A percentile compares a stretch with the other conserved stretches of the same genome.
phyloP scores from a whole-genome alignment of 2,797 vertebrate genomes.

The Urosaurus nigricauda region DNA sequence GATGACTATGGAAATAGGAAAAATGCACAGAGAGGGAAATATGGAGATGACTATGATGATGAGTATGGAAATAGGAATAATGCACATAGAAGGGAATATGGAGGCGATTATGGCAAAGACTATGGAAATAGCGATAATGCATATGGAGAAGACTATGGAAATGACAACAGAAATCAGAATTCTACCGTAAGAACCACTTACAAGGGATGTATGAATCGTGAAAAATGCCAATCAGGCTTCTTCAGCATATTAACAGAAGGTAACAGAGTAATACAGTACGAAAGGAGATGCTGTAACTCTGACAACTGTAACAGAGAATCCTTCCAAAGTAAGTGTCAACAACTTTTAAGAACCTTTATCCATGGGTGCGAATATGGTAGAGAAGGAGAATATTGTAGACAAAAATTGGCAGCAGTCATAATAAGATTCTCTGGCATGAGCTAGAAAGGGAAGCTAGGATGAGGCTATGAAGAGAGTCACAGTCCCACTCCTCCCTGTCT shows the following conservation, averaged over 20 bases:
- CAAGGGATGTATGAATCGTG: neutral
- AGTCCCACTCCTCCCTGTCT: neutral
- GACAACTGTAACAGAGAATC: neutral
- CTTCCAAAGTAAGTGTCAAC: neutral
- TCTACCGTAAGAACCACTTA: rapidly evolving
- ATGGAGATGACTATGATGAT: no score
- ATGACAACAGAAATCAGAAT: neutral
- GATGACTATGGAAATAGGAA: no score
- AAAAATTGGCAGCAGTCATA: neutral
- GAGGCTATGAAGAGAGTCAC: neutral
- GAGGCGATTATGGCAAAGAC: no score
- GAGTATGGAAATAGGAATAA: no score
- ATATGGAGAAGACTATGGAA: no score
- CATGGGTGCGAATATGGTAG: no score
- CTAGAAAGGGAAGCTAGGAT: neutral
- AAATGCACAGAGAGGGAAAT: no score
- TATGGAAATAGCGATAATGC: no score
- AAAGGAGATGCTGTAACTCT: neutral
- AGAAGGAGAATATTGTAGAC: no score
- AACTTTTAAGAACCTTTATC: neutral
- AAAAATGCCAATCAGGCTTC: neutral
- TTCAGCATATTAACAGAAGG: no score
- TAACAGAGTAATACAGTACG: no score
- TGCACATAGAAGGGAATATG: no score
- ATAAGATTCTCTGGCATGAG: neutral